Conservation (phyloP, 2,888 invertebrate species). For the Limenitis camilla region DNA sequence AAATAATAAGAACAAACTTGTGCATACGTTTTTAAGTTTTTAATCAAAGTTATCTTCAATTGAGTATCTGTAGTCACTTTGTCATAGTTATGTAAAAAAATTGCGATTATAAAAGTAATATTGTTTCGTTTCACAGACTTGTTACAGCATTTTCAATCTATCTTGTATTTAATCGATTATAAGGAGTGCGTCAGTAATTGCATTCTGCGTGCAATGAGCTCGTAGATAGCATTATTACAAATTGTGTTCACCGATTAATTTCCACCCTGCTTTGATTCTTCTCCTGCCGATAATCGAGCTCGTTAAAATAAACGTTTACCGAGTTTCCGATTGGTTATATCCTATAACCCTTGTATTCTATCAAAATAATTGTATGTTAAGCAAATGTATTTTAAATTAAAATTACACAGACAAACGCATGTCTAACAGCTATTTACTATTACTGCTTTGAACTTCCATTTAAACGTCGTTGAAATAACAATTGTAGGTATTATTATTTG, state of each 20-base stretch:
- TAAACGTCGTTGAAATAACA: too few relatives aligned
- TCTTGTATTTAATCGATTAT: slow-evolving; percentile 8
- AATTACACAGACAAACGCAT: too few relatives aligned
- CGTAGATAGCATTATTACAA: slow-evolving; percentile 30
- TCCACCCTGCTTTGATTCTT: slow-evolving; percentile 24
- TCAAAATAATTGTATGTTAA: background rate
- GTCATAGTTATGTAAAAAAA: too few relatives aligned
- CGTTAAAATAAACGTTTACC: slow-evolving; percentile 24
- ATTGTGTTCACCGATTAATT: slow-evolving; percentile 28
- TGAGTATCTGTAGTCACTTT: too few relatives aligned
- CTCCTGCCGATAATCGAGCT: slow-evolving; percentile 19
- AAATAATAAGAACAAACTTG: too few relatives aligned
- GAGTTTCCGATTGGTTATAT: slow-evolving; percentile 1
- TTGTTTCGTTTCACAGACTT: too few relatives aligned
- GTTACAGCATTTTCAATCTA: background rate
- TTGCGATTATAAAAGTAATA: too few relatives aligned
- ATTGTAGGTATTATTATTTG: too few relatives aligned
- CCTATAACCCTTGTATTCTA: background rate
- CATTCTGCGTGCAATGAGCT: slow-evolving; percentile 21
- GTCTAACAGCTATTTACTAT: too few relatives aligned
- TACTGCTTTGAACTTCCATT: too few relatives aligned
- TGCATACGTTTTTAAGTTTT: too few relatives aligned
- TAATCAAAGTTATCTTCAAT: too few relatives aligned
- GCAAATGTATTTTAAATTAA: slow-evolving; percentile 2
- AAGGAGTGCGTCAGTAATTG: slow-evolving; percentile 27